A percentile compares a stretch with the other conserved stretches of the same genome.
phyloP scores from a whole-genome alignment of 2,888 invertebrate genomes.

The Encarsia formosa region DNA sequence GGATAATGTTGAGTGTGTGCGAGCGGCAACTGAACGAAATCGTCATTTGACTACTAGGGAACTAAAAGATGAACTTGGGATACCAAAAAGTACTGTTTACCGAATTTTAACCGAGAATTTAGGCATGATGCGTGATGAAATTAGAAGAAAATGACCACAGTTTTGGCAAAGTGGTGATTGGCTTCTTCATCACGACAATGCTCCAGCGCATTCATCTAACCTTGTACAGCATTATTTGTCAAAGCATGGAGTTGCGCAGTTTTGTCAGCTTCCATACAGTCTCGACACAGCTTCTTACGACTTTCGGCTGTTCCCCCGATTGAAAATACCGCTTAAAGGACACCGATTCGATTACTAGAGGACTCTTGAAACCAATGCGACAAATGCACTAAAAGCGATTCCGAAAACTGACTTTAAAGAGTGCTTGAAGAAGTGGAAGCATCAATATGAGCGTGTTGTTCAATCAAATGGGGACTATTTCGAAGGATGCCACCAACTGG shows the following conservation, averaged over 20 bases:
- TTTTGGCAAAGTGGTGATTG: constrained; percentile 11
- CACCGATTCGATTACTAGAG: constrained; percentile 8
- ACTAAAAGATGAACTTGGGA: no score
- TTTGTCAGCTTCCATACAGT: no score
- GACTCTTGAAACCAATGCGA: no score
- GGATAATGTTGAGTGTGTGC: neutral
- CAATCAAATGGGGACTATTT: neutral
- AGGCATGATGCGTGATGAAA: neutral
- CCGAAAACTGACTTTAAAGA: no score
- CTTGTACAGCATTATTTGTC: constrained; percentile 6
- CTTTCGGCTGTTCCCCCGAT: no score
- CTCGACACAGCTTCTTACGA: no score
- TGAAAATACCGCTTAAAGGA: constrained; percentile 9
- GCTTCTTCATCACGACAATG: constrained; percentile 16
- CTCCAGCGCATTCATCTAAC: constrained; percentile 8
- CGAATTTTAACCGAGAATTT: no score
- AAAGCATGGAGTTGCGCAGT: no score
- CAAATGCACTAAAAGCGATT: no score
- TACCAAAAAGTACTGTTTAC: no score
- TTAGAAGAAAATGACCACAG: constrained; percentile 5
- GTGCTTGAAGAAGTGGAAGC: no score
- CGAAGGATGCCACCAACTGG: neutral
- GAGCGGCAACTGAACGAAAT: neutral
- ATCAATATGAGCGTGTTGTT: no score
- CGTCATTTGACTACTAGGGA: neutral